Conservation (phyloP, 2,113 vertebrate genomes). For the Maylandia zebra region DNA sequence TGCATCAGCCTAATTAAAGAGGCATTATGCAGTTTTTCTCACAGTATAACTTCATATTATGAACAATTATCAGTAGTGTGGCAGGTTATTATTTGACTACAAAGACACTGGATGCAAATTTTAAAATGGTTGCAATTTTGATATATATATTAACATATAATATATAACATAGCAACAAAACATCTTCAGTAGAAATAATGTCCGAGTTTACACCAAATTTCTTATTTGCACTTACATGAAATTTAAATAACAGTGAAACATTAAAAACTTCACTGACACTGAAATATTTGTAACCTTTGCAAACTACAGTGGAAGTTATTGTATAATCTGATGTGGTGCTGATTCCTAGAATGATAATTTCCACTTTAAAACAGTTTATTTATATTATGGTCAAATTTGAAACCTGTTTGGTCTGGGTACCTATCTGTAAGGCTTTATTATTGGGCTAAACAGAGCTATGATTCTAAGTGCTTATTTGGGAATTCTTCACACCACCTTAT, state of each 20-base stretch:
- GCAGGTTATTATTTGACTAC: neutral
- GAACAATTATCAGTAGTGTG: neutral
- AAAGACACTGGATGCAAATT: neutral
- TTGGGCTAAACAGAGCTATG: neutral
- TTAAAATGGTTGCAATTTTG: neutral
- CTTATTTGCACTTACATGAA: neutral
- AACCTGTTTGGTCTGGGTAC: neutral
- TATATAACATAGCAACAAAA: neutral
- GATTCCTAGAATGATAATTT: neutral
- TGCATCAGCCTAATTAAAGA: neutral
- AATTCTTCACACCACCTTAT: neutral
- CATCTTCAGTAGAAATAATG: neutral
- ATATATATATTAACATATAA: neutral
- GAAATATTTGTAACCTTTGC: too few relatives aligned
- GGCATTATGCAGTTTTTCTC: neutral
- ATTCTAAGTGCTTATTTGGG: neutral
- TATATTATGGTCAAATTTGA: neutral
- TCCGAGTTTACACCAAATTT: neutral
- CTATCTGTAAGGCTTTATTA: neutral
- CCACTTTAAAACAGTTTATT: neutral
- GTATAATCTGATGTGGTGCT: neutral
- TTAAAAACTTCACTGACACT: neutral
- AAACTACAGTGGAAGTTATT: neutral
- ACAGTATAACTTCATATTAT: neutral
- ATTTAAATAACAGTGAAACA: neutral